phyloP scores from a whole-genome alignment of 2,113 vertebrate species.

The Microcebus tavaratra region DNA sequence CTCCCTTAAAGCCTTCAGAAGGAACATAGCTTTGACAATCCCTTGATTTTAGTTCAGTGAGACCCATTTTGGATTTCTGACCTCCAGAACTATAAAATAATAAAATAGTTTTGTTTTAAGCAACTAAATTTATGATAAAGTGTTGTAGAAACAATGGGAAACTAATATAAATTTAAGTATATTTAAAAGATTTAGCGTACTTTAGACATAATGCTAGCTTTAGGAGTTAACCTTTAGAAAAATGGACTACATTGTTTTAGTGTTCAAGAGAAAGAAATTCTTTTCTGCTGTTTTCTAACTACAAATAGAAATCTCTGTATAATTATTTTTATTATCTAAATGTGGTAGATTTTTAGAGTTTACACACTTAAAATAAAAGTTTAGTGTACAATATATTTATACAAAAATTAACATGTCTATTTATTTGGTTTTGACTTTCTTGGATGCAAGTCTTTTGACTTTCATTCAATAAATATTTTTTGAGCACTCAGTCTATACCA shows the following conservation, averaged over 20 bases:
- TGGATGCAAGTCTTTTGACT: not conserved
- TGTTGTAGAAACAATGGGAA: not conserved
- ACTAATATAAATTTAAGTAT: not conserved
- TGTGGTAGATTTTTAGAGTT: not conserved
- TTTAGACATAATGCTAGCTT: not conserved
- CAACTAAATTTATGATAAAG: not conserved
- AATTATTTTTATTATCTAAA: not conserved
- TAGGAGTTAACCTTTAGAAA: not conserved
- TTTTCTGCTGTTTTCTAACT: not conserved
- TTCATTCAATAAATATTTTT: not conserved
- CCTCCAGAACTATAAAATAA: not conserved
- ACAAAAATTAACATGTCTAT: not conserved
- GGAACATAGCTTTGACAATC: not conserved
- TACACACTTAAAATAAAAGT: not conserved
- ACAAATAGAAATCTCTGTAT: not conserved
- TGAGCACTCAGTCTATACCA: not conserved
- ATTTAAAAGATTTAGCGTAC: not conserved
- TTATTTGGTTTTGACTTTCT: not conserved
- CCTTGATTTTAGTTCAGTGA: not conserved
- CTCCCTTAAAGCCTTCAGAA: not conserved
- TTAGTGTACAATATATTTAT: not conserved
- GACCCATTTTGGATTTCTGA: not conserved
- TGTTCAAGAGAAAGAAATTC: not conserved
- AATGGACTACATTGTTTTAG: not conserved
- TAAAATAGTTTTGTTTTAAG: not conserved